Conservation (phyloP, 2,113 vertebrate species). For the Pseudorasbora parva region DNA sequence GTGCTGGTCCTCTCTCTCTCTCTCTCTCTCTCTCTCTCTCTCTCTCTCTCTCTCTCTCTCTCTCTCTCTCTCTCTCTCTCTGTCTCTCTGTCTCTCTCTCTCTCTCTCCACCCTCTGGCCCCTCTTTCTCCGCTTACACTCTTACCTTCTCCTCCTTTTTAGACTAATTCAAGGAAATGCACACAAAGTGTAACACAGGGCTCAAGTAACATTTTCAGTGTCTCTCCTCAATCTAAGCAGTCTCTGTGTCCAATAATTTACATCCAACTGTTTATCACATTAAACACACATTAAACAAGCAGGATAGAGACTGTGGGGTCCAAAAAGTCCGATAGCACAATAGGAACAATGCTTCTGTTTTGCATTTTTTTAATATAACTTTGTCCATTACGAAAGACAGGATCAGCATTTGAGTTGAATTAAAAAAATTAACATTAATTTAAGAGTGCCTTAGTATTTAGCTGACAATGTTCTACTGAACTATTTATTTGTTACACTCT, state of each 20-base stretch:
- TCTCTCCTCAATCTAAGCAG: background rate
- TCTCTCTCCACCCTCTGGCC: slow-evolving; percentile 8
- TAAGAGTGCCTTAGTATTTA: too few relatives aligned
- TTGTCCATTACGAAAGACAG: background rate
- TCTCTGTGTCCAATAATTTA: background rate
- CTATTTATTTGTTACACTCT: too few relatives aligned
- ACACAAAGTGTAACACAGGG: background rate
- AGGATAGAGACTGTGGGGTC: background rate
- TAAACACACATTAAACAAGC: background rate
- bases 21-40: too few relatives aligned
- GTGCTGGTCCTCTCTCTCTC: background rate
- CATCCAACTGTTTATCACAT: background rate
- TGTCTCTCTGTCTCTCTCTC: background rate
- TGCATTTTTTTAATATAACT: background rate
- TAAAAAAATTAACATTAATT: too few relatives aligned
- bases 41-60: too few relatives aligned
- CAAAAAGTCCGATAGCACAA: background rate
- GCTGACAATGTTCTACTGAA: too few relatives aligned
- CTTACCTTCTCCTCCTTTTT: slow-evolving; percentile 21
- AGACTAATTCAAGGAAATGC: background rate
- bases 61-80: too few relatives aligned
- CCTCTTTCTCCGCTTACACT: slow-evolving; percentile 28
- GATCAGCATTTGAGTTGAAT: background rate
- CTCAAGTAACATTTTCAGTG: slow-evolving; percentile 1
- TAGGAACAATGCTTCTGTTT: background rate